Percentiles rank a stretch among this genome's conserved stretches.
phyloP scores from a whole-genome alignment of 2,113 vertebrate species.

The Tinamus guttatus region DNA sequence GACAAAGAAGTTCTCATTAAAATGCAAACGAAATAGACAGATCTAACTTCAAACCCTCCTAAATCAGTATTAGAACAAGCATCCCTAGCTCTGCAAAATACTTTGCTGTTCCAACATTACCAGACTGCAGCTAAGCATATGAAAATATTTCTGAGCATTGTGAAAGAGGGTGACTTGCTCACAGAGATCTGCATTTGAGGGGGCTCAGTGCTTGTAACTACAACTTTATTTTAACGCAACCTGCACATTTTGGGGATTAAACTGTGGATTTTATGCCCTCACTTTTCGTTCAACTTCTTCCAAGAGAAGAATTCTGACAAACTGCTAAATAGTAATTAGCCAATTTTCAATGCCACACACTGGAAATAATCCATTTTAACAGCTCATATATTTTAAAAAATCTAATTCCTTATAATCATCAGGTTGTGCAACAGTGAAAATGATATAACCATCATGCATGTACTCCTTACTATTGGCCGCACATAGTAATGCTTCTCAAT shows the following conservation, averaged over 20 bases:
- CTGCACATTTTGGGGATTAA: not conserved
- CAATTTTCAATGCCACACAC: not conserved
- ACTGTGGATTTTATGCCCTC: not conserved
- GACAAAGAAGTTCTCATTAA: constrained; percentile 37
- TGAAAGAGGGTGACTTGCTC: not conserved
- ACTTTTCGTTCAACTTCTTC: not conserved
- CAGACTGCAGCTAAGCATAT: not conserved
- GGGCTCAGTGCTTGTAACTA: not conserved
- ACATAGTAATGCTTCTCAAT: not conserved
- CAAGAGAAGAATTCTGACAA: not conserved
- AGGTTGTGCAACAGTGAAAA: not conserved
- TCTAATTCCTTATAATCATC: not conserved
- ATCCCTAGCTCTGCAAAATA: constrained; percentile 6
- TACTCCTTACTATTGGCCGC: not conserved
- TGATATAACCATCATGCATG: not conserved
- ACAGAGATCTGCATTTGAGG: not conserved
- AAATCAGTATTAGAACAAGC: constrained; percentile 19
- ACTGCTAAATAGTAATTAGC: constrained; percentile 17
- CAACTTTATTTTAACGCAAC: not conserved
- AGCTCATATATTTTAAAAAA: not conserved
- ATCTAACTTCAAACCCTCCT: constrained; percentile 6
- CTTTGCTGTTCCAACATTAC: no score
- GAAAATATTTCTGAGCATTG: not conserved
- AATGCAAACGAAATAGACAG: constrained; percentile 47
- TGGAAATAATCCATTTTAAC: constrained; percentile 16